These are phyloP conservation scores for Passer domesticus DNA, from an alignment of 2,113 vertebrate species.

Conservation along the genomic window DNA sequence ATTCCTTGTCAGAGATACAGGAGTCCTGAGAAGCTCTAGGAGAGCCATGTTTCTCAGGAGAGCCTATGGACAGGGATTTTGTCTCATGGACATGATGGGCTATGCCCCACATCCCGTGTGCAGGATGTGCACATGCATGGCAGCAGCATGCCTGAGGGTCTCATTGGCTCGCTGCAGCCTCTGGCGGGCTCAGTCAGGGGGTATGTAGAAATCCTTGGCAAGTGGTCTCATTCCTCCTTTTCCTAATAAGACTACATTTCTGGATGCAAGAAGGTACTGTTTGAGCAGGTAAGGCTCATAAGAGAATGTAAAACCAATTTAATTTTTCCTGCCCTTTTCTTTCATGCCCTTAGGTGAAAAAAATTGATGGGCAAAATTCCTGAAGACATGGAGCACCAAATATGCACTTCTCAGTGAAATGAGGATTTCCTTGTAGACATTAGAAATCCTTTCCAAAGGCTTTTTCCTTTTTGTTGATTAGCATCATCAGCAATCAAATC, in stretches of 20 bases:
- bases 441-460: not conserved
- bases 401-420: not conserved
- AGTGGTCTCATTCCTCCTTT: not conserved
- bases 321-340: not conserved
- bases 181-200: not conserved
- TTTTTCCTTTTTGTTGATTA: not conserved
- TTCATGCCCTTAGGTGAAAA: not conserved
- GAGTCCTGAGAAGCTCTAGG: not conserved
- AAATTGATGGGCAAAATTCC: not conserved
- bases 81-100: not conserved
- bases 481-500: not conserved
- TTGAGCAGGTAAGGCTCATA: not conserved
- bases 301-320: not conserved
- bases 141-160: not conserved
- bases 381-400: not conserved
- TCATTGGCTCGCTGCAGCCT: not conserved
- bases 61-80: not conserved
- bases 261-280: not conserved
- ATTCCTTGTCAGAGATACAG: not conserved
- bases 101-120: fast-evolving
- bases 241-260: not conserved
- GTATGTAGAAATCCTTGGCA: not conserved
- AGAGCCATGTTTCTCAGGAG: not conserved
- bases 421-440: not conserved
- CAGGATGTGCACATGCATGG: not conserved